Conservation (phyloP, 2,888 invertebrate species). For the Volucella inflata region DNA sequence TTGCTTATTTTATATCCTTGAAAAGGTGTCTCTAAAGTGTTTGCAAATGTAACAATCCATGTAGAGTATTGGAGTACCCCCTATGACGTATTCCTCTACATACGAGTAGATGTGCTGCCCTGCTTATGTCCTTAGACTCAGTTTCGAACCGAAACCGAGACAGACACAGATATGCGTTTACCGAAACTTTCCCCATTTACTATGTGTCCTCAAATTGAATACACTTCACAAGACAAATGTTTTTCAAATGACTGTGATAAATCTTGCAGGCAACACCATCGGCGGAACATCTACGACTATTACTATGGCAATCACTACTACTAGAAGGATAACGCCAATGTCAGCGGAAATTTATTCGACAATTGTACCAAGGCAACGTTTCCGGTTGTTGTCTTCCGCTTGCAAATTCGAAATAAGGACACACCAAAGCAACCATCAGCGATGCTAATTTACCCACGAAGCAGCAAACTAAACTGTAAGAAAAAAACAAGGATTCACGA, state of each 20-base stretch:
- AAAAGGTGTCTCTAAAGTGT: constrained; percentile 73
- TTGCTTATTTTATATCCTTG: constrained; percentile 55
- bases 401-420: constrained; percentile 32
- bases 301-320: no score
- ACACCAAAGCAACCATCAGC: constrained; percentile 12
- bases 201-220: constrained; percentile 70
- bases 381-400: constrained; percentile 40
- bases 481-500: no score
- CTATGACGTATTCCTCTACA: no score
- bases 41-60: constrained; percentile 63
- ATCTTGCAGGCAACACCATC: constrained; percentile 45
- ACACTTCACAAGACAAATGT: constrained; percentile 72
- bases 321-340: constrained; percentile 13
- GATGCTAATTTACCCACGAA: constrained; percentile 57
- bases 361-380: constrained; percentile 55
- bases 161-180: constrained; percentile 66
- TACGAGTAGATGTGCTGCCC: no score
- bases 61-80: not conserved
- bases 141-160: constrained; percentile 24
- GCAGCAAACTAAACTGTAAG: not conserved
- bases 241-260: constrained; percentile 71
- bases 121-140: not conserved
- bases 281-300: not conserved
- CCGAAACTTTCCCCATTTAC: constrained; percentile 70
- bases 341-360: constrained; percentile 65